phyloP scores from a whole-genome alignment of 2,113 vertebrate genomes.

The Columbina picui region DNA sequence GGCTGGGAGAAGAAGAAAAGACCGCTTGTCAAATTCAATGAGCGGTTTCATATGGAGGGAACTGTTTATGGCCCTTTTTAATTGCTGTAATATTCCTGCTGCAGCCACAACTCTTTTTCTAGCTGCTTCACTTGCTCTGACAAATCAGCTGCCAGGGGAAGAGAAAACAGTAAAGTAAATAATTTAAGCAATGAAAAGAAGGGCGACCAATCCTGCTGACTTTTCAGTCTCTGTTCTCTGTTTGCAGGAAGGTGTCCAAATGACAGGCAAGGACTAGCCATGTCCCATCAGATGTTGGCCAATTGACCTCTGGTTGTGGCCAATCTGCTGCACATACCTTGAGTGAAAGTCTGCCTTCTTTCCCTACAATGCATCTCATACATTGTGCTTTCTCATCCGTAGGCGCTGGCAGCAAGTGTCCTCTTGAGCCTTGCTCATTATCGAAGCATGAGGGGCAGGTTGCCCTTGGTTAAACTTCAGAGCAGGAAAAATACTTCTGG shows the following conservation, averaged over 20 bases:
- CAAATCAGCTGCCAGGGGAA: constrained; percentile 39
- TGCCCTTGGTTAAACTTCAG: not conserved
- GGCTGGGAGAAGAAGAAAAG: constrained; percentile 13
- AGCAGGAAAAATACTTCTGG: not conserved
- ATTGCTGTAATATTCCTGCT: constrained; percentile 63
- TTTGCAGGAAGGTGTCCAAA: not conserved
- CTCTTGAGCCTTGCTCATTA: not conserved
- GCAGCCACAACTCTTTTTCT: constrained; percentile 49
- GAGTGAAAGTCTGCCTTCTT: not conserved
- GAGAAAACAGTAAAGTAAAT: constrained; percentile 50
- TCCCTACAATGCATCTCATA: not conserved
- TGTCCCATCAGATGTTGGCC: accelerated
- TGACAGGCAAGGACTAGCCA: not conserved
- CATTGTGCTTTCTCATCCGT: not conserved
- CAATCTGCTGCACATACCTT: not conserved
- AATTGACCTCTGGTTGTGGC: not conserved
- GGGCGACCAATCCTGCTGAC: not conserved
- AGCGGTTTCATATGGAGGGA: constrained; percentile 25
- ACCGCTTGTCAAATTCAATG: constrained; percentile 53
- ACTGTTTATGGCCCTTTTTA: constrained; percentile 57
- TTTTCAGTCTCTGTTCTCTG: not conserved
- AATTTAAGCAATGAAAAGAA: constrained; percentile 17
- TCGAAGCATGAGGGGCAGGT: not conserved
- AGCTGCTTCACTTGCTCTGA: constrained; percentile 50
- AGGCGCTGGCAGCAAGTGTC: not conserved